Conservation (phyloP, 2,888 invertebrate genomes). For the Tiphia femorata region DNA sequence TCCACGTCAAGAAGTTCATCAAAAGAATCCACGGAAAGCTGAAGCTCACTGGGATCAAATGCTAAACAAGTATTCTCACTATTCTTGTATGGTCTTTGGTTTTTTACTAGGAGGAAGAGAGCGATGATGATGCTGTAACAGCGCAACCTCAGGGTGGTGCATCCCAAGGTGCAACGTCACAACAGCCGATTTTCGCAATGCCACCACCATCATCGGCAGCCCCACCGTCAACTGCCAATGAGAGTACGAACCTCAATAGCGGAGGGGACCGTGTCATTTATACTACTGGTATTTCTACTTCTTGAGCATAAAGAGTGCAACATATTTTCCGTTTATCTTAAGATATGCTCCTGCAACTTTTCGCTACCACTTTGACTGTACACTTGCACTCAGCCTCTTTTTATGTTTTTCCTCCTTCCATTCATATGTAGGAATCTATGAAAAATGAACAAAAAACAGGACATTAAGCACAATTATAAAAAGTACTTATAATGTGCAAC, state of each 20-base stretch:
- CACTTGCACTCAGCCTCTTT: background rate
- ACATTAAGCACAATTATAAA: too few species aligned
- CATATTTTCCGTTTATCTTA: background rate
- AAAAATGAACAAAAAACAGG: too few species aligned
- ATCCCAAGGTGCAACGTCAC: slow-evolving; percentile 67
- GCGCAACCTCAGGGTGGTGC: slow-evolving; percentile 72
- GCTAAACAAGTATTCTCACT: too few species aligned
- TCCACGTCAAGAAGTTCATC: too few species aligned
- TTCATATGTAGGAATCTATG: too few species aligned
- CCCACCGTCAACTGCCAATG: slow-evolving; percentile 67
- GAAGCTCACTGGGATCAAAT: too few species aligned
- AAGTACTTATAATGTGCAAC: too few species aligned
- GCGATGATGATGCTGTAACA: slow-evolving; percentile 74
- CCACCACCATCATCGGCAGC: slow-evolving; percentile 64
- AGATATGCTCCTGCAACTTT: background rate
- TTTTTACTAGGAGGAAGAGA: slow-evolving; percentile 72
- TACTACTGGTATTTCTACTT: slow-evolving; percentile 62
- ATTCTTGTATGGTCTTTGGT: too few species aligned
- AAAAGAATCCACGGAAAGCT: too few species aligned
- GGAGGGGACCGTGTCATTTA: slow-evolving; percentile 62
- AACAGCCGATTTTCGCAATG: slow-evolving; percentile 77
- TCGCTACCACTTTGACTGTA: too few species aligned
- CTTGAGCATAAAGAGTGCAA: slow-evolving; percentile 30
- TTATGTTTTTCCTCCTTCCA: background rate
- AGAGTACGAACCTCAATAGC: slow-evolving; percentile 77